A percentile compares a stretch with the other conserved stretches of the same genome.
Evolutionary conservation across 35 echinoderm and acorn worm species (phyloP).

Genomic region (Lytechinus variegatus): DNA sequence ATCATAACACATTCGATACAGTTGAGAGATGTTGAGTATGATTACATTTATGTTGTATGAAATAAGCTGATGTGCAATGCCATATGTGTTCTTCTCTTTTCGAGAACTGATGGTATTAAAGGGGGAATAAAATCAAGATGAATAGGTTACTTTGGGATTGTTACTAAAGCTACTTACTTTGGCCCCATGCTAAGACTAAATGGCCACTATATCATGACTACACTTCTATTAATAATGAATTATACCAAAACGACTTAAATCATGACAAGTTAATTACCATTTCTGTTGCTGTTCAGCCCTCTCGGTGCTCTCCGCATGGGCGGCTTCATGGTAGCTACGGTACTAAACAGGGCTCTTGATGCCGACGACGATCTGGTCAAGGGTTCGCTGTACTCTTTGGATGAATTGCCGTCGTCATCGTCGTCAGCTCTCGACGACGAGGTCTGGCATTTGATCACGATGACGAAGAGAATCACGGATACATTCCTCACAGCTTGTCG

Average conservation of each 20-base stretch:
- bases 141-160: too few relatives aligned
- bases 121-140: too few relatives aligned
- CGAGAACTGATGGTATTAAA: too few relatives aligned
- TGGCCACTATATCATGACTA: too few relatives aligned
- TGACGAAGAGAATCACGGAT: background rate
- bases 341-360: background rate
- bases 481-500: background rate
- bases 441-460: background rate
- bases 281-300: background rate
- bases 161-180: too few relatives aligned
- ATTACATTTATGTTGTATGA: too few relatives aligned
- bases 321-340: background rate
- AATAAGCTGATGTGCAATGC: too few relatives aligned
- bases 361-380: background rate
- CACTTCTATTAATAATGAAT: too few relatives aligned
- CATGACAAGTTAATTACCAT: background rate
- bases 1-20: too few relatives aligned
- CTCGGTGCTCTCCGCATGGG: background rate
- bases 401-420: background rate
- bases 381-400: background rate
- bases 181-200: too few relatives aligned
- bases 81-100: too few relatives aligned
- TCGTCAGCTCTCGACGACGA: background rate
- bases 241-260: background rate
- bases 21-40: too few relatives aligned